Evolutionary conservation across 2,797 vertebrate genomes (phyloP), one percentile per base, ranked within the genome.

Genomic region (Characodon lateralis): DNA sequence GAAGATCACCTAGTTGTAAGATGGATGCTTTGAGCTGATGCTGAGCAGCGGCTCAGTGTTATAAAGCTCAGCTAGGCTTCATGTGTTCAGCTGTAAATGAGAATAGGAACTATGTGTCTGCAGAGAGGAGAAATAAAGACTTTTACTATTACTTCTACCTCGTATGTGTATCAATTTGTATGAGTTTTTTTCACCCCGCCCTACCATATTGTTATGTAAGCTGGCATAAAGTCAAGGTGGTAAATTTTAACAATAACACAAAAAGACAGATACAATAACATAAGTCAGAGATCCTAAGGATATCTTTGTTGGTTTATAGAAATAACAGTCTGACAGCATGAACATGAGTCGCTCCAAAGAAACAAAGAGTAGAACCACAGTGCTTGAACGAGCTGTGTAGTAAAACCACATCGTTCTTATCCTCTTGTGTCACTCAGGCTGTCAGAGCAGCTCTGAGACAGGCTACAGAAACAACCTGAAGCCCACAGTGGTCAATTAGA

Each of bases 401-500:
- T 69, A 77, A 83, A 75, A 86, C 77, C 69, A 74, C 65, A 79
- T 76, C 76, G 61, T 56, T 73, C 80, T 83, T 78, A 89, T 88
- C 79, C 74, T 46, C 59, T 78, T 72, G 61, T 50, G 71, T 89
- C 89, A 89, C 24, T 78, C 76, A 72, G 77, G 76, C 89, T 86
- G 90, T 89, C 71, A 74, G 77, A 84, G 81, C 72, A 72, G 78
- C 83, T 85, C 78, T 31, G 72, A 41, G 81, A 79, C 71, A 73
- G 85, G 82, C 58, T 20, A 41, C 28, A 81, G 84, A 82, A 89
- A 84, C 78, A 73, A 83, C 87, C 83, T 78, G 71, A 58, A 76
- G 87, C 91, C 89, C 84, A 79, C 31, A 84, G 87, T 78, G 69
- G 84, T 91, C 88, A 90, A 91, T 93, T 93, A 92, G 84, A 90